A percentile compares a stretch with the other conserved stretches of the same genome.
phyloP scores from a whole-genome alignment of 2,113 vertebrate species.

The Tricholaema leucomelas region DNA sequence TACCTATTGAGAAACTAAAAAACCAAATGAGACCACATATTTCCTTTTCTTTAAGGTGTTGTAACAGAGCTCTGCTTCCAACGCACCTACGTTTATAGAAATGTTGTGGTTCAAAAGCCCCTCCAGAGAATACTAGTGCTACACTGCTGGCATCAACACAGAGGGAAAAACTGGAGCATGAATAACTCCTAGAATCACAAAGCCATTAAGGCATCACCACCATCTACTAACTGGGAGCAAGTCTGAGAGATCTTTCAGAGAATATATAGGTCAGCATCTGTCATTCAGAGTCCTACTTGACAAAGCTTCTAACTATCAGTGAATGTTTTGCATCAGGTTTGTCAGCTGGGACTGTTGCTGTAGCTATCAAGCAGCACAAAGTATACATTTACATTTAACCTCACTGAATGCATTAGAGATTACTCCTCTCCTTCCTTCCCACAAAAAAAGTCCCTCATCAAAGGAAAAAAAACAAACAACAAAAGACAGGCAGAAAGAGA shows the following conservation, averaged over 20 bases:
- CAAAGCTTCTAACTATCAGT: background rate
- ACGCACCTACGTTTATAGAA: background rate
- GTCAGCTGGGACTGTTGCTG: background rate
- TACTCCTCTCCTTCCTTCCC: background rate
- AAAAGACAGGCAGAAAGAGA: too few relatives aligned
- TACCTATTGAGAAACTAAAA: background rate
- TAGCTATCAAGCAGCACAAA: background rate
- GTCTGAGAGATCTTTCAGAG: constrained; percentile 41
- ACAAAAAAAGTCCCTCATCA: background rate
- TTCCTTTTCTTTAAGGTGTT: background rate
- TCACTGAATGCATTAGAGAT: background rate
- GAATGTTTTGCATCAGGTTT: background rate
- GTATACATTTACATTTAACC: background rate
- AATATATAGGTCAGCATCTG: constrained; percentile 67
- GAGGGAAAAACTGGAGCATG: constrained; percentile 68
- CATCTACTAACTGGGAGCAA: constrained; percentile 47
- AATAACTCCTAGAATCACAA: constrained; percentile 63
- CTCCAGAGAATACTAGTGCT: constrained; percentile 1
- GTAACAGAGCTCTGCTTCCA: background rate
- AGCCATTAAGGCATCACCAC: constrained; percentile 57
- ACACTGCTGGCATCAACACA: constrained; percentile 9
- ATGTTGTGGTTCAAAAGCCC: background rate
- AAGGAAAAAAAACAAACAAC: background rate
- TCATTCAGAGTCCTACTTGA: constrained; percentile 20
- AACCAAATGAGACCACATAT: background rate